phyloP scores from a whole-genome alignment of 2,113 vertebrate genomes.

The Eubucco bourcierii region DNA sequence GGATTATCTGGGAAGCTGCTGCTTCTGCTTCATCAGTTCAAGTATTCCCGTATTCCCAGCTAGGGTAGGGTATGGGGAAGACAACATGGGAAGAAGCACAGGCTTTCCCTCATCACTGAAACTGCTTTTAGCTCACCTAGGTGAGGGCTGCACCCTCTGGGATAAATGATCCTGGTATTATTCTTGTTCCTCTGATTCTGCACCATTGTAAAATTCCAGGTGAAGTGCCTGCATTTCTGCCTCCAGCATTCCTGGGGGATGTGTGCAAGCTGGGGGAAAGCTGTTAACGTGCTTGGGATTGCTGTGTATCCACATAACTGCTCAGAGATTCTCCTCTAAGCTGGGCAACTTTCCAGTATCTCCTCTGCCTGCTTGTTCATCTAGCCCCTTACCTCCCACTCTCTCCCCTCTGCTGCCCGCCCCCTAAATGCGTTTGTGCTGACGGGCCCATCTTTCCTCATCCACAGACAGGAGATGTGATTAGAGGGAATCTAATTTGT shows the following conservation, averaged over 20 bases:
- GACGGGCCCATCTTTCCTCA: slow-evolving; percentile 73
- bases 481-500: slow-evolving; percentile 83
- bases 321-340: neutral
- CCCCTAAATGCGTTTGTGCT: slow-evolving; percentile 65
- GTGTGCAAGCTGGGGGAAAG: neutral
- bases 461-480: slow-evolving; percentile 76
- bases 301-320: neutral
- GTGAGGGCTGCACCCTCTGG: neutral
- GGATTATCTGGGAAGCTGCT: neutral
- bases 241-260: neutral
- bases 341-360: slow-evolving; percentile 23
- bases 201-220: neutral
- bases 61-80: neutral
- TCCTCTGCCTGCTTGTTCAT: slow-evolving; percentile 35
- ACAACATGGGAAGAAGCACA: neutral
- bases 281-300: neutral
- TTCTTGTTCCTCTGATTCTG: neutral
- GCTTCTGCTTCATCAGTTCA: slow-evolving; percentile 1
- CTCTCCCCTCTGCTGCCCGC: neutral
- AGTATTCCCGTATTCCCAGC: neutral
- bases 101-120: neutral
- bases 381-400: neutral
- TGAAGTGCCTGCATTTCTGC: neutral
- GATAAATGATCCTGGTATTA: neutral
- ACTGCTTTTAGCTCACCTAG: neutral